A percentile compares a stretch with the other conserved stretches of the same genome.
Evolutionary conservation across 2,113 vertebrate species (phyloP).

Genomic region (Gasterosteus nipponicus): DNA sequence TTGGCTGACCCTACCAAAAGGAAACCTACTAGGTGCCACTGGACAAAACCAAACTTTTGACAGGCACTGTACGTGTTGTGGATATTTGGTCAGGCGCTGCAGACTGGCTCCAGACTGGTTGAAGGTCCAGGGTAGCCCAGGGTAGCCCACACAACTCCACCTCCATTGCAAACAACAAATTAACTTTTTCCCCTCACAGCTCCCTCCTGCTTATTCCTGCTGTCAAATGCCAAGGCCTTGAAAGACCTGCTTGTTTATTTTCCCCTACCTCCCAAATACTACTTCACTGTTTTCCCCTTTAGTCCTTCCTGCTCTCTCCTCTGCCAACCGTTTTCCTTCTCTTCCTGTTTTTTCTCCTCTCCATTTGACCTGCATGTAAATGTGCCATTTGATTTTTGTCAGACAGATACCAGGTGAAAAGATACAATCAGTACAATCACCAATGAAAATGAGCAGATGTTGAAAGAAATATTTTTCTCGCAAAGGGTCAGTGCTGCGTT

Average conservation of each 20-base stretch:
- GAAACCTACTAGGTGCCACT: no score
- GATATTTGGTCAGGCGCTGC: not conserved
- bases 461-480: not conserved
- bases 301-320: not conserved
- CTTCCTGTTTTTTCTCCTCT: slow-evolving; percentile 5
- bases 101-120: slow-evolving; percentile 17
- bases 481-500: not conserved
- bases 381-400: not conserved
- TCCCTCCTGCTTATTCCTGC: slow-evolving; percentile 34
- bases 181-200: slow-evolving; percentile 14
- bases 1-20: no score
- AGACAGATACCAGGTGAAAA: not conserved
- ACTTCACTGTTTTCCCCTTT: slow-evolving; percentile 23
- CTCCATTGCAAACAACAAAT: slow-evolving; percentile 39
- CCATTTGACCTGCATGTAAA: not conserved
- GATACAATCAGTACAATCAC: not conserved
- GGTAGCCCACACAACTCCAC: slow-evolving; percentile 10
- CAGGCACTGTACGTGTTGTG: not conserved
- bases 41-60: no score
- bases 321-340: not conserved
- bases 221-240: slow-evolving; percentile 49
- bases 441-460: not conserved
- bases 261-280: slow-evolving; percentile 22
- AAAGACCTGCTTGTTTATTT: slow-evolving; percentile 53
- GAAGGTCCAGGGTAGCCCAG: not conserved